Evolutionary conservation across 2,888 invertebrate genomes (phyloP).

Genomic region (Drosophila fulvimacula): DNA sequence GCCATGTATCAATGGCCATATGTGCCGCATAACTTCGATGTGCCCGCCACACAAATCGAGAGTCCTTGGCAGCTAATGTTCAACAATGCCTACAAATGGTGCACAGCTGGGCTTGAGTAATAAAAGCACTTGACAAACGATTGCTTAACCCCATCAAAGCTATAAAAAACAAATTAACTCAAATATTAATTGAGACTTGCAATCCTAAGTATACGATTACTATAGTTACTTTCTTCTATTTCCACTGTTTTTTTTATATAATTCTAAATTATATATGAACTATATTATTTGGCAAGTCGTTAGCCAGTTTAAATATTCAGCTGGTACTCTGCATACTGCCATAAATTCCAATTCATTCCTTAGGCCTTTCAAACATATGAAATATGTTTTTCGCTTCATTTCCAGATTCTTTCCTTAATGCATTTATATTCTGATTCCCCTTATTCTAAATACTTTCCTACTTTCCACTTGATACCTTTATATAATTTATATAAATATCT

Average conservation of each 20-base stretch:
- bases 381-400: no score
- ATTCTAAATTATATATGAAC: neutral
- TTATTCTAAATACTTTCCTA: no score
- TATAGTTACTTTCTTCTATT: neutral
- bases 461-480: no score
- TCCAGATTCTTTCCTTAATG: no score
- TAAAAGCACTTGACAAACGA: neutral
- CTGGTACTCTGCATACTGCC: neutral
- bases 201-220: neutral
- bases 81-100: conserved; percentile 93
- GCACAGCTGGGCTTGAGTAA: conserved; percentile 56
- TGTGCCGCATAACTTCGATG: conserved; percentile 86
- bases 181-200: neutral
- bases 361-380: no score
- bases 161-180: neutral
- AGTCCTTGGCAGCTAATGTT: conserved; percentile 98
- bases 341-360: neutral
- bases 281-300: conserved; percentile 1
- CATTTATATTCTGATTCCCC: no score
- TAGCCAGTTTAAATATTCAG: neutral
- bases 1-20: conserved; percentile 96
- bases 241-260: neutral
- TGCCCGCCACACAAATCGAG: conserved; percentile 84
- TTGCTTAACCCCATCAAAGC: neutral
- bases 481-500: no score